Conservation (phyloP, 2,113 vertebrate species). For the Telmatochromis sp. region DNA sequence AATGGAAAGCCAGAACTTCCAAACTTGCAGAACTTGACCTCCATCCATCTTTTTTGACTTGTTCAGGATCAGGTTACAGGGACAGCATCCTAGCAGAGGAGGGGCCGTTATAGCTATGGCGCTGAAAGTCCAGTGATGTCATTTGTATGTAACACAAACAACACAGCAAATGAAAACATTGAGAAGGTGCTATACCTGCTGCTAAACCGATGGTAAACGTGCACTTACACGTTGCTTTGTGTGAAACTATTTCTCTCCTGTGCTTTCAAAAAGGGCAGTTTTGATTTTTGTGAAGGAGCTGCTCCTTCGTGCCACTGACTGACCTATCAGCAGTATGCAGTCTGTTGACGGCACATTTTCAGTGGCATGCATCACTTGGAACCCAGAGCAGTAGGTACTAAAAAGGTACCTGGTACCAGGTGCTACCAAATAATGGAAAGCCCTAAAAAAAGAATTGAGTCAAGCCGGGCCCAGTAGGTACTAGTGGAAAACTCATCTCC, state of each 20-base stretch:
- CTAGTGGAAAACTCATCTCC: background rate
- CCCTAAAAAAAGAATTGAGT: background rate
- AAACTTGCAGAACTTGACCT: background rate
- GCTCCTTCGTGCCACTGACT: accelerated
- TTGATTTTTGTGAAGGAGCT: background rate
- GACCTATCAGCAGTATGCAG: background rate
- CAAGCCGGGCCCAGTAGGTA: accelerated
- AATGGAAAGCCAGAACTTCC: background rate
- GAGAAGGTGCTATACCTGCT: background rate
- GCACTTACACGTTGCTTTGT: background rate
- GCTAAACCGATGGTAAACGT: accelerated
- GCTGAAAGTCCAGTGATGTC: background rate
- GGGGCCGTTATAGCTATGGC: accelerated
- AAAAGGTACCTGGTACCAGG: background rate
- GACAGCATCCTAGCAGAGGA: background rate
- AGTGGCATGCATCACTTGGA: background rate
- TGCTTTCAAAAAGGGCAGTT: background rate
- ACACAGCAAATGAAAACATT: background rate
- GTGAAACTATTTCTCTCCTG: background rate
- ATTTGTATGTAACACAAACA: background rate
- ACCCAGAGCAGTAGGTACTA: background rate
- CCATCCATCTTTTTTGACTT: background rate
- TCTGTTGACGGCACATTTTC: background rate
- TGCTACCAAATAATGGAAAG: background rate
- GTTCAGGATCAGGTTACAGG: background rate